Percentiles rank a stretch among this genome's conserved stretches.
These are phyloP conservation scores for Helostoma temminkii DNA, from an alignment of 2,797 vertebrate genomes.

Conservation along the genomic window DNA sequence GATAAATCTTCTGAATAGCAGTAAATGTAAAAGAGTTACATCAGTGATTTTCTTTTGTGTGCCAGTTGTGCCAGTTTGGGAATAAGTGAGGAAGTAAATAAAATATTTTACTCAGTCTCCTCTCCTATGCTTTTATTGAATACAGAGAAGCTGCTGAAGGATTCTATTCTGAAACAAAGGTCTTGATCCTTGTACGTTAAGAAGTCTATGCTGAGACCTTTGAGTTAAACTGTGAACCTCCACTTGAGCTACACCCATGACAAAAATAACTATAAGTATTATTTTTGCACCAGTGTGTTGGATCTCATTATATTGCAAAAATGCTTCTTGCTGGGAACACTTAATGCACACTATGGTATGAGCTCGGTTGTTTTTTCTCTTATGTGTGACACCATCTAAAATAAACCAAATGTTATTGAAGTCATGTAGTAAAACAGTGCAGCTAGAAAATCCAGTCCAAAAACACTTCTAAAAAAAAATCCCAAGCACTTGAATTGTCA, in stretches of 20 bases:
- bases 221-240: no score
- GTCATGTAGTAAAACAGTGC: not conserved
- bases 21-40: no score
- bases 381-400: not conserved
- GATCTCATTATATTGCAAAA: not conserved
- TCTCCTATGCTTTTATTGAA: not conserved
- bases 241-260: no score
- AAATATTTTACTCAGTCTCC: not conserved
- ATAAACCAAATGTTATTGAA: not conserved
- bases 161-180: not conserved
- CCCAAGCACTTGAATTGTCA: not conserved
- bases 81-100: not conserved
- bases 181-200: not conserved
- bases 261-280: not conserved
- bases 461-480: no score
- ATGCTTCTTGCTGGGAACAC: not conserved
- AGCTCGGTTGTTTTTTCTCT: not conserved
- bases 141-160: slow-evolving; percentile 4
- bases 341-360: not conserved
- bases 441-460: not conserved
- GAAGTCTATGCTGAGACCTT: not conserved
- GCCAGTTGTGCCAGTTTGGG: not conserved
- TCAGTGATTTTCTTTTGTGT: not conserved
- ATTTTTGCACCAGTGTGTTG: not conserved
- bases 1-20: no score